phyloP scores from a whole-genome alignment of 2,888 invertebrate genomes.

The Stegana nigrithorax region DNA sequence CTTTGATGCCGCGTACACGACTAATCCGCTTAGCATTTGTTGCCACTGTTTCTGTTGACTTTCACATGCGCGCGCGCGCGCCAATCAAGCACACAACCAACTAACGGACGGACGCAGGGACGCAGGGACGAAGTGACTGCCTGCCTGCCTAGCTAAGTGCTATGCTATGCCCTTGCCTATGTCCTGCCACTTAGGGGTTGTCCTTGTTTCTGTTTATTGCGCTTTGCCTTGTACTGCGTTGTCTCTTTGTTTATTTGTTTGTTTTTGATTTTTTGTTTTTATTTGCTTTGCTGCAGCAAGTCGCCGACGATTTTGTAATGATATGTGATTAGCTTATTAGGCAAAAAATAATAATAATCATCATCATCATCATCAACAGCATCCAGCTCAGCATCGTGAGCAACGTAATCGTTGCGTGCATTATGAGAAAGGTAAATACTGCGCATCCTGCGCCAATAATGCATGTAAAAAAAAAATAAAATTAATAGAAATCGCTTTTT shows the following conservation, averaged over 20 bases:
- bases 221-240: slow-evolving; percentile 29
- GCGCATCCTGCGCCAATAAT: slow-evolving; percentile 42
- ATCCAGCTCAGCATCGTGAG: too few relatives aligned
- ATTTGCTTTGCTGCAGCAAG: not conserved
- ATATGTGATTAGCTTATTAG: slow-evolving; percentile 64
- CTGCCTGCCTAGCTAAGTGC: too few relatives aligned
- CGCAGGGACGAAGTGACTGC: too few relatives aligned
- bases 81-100: too few relatives aligned
- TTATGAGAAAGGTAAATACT: slow-evolving; percentile 60
- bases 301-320: slow-evolving; percentile 34
- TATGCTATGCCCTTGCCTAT: too few relatives aligned
- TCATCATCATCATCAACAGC: slow-evolving; percentile 4
- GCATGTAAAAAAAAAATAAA: slow-evolving; percentile 23
- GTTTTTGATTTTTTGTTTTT: slow-evolving; percentile 16
- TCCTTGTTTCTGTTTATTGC: too few relatives aligned
- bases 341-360: slow-evolving; percentile 39
- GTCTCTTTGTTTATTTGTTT: slow-evolving; percentile 29
- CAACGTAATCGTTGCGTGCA: slow-evolving; percentile 27
- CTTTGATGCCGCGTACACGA: slow-evolving; percentile 30
- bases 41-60: slow-evolving; percentile 60
- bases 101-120: too few relatives aligned
- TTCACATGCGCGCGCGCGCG: too few relatives aligned
- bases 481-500: slow-evolving; percentile 37
- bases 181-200: slow-evolving; percentile 52
- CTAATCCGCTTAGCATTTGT: slow-evolving; percentile 64